A percentile compares a stretch with the other conserved stretches of the same genome.
Evolutionary conservation across 2,797 vertebrate genomes (phyloP).

Genomic region (Sebastes oblongus): DNA sequence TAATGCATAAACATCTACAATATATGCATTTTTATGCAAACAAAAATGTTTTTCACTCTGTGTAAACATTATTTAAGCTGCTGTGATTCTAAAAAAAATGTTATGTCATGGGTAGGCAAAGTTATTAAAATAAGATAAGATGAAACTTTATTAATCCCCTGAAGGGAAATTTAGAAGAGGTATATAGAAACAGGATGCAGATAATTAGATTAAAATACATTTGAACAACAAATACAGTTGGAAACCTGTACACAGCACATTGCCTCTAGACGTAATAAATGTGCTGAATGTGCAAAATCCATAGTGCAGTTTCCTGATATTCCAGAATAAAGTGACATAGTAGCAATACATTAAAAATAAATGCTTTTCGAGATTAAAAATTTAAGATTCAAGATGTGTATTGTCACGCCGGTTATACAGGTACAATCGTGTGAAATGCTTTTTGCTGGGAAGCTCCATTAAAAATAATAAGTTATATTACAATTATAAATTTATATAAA

Average conservation of each 20-base stretch:
- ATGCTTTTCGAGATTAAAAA: not conserved
- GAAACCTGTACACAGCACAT: not conserved
- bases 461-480: no score
- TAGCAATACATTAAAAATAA: not conserved
- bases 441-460: no score
- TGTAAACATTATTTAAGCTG: not conserved
- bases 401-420: no score
- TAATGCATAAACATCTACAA: not conserved
- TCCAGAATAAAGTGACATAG: not conserved
- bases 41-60: not conserved
- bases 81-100: not conserved
- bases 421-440: no score
- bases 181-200: not conserved
- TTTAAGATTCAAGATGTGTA: no score
- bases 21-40: not conserved
- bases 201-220: not conserved
- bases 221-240: not conserved
- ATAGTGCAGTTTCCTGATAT: not conserved
- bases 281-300: not conserved
- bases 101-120: not conserved
- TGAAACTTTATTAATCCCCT: not conserved
- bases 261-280: fast-evolving
- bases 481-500: no score
- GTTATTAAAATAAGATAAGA: not conserved
- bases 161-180: not conserved